Conservation (phyloP, 2,113 vertebrate genomes). For the Poecile atricapillus region DNA sequence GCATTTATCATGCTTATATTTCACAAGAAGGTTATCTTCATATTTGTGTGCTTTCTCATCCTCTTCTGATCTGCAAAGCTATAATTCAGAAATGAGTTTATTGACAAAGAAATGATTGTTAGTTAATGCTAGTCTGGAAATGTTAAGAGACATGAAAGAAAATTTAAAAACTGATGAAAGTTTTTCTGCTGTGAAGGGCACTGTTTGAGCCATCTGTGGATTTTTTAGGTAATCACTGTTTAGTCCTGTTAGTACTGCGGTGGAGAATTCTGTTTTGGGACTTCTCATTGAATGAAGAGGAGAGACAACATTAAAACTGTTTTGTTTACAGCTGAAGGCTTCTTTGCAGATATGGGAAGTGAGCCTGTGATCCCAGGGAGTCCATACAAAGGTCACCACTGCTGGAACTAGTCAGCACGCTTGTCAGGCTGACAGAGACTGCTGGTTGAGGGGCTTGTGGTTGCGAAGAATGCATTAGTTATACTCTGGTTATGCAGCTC, state of each 20-base stretch:
- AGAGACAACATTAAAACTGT: background rate
- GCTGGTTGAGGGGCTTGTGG: background rate
- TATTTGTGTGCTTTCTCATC: background rate
- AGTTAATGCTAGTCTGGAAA: background rate
- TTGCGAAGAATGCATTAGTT: background rate
- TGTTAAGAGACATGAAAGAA: background rate
- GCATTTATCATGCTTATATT: background rate
- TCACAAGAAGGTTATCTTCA: background rate
- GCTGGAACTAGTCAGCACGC: background rate
- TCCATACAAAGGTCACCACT: constrained; percentile 24
- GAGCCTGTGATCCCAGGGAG: background rate
- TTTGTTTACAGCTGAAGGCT: background rate
- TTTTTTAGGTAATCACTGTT: background rate
- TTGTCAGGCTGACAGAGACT: background rate
- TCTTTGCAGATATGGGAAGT: background rate
- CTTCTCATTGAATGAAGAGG: background rate
- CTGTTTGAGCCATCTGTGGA: background rate
- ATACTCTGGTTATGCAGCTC: background rate
- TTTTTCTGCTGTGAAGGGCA: background rate
- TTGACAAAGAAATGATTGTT: background rate
- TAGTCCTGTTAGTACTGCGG: background rate
- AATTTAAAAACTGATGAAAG: background rate
- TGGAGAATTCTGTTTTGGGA: background rate
- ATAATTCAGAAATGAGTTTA: background rate
- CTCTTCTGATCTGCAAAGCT: background rate